Conservation (phyloP, 53 echinoderm and acorn worm species). For the Hippasteria phrygiana region DNA sequence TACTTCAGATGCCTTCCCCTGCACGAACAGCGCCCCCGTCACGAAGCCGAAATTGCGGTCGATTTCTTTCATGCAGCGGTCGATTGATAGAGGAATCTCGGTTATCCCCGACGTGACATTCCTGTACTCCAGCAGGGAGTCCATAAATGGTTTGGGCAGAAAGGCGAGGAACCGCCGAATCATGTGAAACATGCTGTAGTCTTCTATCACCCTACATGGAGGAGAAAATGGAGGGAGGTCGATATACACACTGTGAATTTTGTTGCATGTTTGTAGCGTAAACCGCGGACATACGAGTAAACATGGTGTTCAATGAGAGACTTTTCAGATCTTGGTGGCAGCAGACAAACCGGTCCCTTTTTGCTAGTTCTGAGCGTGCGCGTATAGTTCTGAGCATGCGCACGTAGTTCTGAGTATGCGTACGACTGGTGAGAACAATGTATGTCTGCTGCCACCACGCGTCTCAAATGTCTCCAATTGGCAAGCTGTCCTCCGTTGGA, state of each 20-base stretch:
- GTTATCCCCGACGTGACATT: not conserved
- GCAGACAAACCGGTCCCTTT: too few species aligned
- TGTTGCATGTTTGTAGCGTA: too few species aligned
- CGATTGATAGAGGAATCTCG: not conserved
- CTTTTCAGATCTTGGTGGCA: too few species aligned
- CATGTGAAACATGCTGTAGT: not conserved
- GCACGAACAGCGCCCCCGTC: conserved; percentile 87
- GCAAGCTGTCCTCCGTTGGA: too few species aligned
- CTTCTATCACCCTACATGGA: not conserved
- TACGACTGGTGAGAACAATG: too few species aligned
- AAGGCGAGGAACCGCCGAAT: not conserved
- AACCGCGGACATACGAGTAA: not conserved
- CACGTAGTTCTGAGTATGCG: too few species aligned
- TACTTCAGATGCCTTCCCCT: conserved; percentile 49
- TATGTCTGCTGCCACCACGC: too few species aligned
- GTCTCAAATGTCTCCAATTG: too few species aligned
- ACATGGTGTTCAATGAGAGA: too few species aligned
- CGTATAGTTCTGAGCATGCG: too few species aligned
- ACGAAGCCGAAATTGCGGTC: conserved; percentile 68
- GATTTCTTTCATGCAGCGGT: not conserved
- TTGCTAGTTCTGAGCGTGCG: too few species aligned
- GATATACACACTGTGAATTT: not conserved
- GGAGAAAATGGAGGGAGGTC: not conserved
- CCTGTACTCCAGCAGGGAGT: not conserved
- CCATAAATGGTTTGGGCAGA: not conserved